A percentile compares a stretch with the other conserved stretches of the same genome.
Conservation (phyloP, 2,113 vertebrate genomes). For the Macheiramphus alcinus region DNA sequence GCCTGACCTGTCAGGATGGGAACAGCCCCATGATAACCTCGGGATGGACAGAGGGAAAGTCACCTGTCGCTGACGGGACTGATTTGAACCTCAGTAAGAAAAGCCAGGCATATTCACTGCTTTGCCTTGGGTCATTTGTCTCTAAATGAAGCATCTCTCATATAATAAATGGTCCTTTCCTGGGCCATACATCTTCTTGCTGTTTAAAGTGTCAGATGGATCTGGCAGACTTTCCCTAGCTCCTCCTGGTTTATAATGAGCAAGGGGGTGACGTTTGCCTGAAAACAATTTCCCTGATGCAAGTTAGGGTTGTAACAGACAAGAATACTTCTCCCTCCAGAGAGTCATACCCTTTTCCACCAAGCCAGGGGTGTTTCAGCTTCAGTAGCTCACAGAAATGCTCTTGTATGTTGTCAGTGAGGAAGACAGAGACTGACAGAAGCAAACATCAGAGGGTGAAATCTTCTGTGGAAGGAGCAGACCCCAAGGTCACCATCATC, state of each 20-base stretch:
- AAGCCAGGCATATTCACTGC: neutral
- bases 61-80: fast-evolving
- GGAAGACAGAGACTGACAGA: neutral
- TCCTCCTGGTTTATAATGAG: neutral
- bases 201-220: neutral
- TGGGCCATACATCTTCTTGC: neutral
- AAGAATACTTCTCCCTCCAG: neutral
- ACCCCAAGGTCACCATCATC: neutral
- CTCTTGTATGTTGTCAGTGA: no score
- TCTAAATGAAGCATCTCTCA: neutral
- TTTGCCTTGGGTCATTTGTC: neutral
- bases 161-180: neutral
- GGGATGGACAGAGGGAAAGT: neutral
- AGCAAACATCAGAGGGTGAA: neutral
- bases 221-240: neutral
- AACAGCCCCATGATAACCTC: neutral
- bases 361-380: neutral
- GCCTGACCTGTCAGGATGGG: neutral
- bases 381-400: neutral
- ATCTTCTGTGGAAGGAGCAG: neutral
- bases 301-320: neutral
- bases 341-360: neutral
- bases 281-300: neutral
- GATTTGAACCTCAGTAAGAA: neutral
- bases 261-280: neutral